Conservation (phyloP, 2,888 invertebrate species). For the Xanthostigma xanthostigma region DNA sequence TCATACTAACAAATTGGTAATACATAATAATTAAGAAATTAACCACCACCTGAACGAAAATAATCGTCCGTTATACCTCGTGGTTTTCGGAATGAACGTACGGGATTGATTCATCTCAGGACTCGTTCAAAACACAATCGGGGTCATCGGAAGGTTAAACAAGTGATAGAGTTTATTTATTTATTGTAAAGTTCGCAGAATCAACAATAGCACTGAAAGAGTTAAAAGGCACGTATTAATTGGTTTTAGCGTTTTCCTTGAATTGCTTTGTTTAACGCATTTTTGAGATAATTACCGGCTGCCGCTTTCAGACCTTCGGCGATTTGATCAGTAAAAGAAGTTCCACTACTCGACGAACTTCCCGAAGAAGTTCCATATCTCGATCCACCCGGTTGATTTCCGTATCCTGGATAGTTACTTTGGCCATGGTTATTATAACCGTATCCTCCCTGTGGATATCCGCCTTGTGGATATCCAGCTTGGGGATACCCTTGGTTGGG, state of each 20-base stretch:
- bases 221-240: background rate
- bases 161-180: too few relatives aligned
- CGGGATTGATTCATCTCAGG: too few relatives aligned
- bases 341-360: background rate
- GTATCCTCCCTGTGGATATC: slow-evolving; percentile 13
- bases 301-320: slow-evolving; percentile 2
- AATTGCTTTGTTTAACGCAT: slow-evolving; percentile 2
- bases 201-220: too few relatives aligned
- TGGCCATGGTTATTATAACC: too few relatives aligned
- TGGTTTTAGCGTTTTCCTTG: background rate
- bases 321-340: slow-evolving; percentile 1
- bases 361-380: background rate
- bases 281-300: slow-evolving; percentile 5
- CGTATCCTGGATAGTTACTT: background rate
- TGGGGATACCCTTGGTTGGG: slow-evolving; percentile 13
- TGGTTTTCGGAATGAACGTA: too few relatives aligned
- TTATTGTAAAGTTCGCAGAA: too few relatives aligned
- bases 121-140: too few relatives aligned
- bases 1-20: too few relatives aligned
- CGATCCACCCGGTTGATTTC: background rate
- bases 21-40: too few relatives aligned
- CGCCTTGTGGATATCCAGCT: slow-evolving; percentile 13
- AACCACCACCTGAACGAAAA: too few relatives aligned
- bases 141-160: too few relatives aligned
- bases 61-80: too few relatives aligned